Evolutionary conservation across 2,888 invertebrate species (phyloP).

Genomic region (Himalopsyche kuldschensis): DNA sequence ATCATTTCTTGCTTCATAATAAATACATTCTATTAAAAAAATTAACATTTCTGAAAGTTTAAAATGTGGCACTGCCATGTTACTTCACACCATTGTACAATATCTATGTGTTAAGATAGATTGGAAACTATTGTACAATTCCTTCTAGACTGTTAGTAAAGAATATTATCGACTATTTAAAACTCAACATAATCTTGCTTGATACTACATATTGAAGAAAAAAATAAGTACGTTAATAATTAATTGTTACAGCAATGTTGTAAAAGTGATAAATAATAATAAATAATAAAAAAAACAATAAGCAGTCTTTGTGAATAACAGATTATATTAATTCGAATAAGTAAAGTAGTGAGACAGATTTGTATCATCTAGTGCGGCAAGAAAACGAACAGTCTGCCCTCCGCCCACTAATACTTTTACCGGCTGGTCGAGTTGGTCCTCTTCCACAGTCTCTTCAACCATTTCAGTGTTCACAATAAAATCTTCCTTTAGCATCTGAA

Average conservation of each 20-base stretch:
- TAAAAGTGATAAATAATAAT: background rate
- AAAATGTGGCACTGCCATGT: no score
- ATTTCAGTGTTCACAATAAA: constrained; percentile 21
- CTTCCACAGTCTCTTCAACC: constrained; percentile 7
- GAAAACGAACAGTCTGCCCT: constrained; percentile 31
- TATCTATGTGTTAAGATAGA: no score
- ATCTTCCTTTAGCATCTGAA: constrained; percentile 27
- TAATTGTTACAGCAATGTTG: background rate
- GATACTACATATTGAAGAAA: background rate
- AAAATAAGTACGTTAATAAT: background rate
- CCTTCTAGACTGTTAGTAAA: no score
- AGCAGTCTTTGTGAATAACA: background rate
- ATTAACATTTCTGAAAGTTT: no score
- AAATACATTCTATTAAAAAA: no score
- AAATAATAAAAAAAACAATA: background rate
- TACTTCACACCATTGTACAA: no score
- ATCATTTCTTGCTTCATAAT: no score
- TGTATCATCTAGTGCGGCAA: constrained; percentile 31
- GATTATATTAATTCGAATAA: background rate
- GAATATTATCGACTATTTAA: no score
- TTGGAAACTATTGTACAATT: no score
- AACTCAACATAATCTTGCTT: no score
- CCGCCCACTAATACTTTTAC: constrained; percentile 23
- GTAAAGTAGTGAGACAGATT: constrained; percentile 13
- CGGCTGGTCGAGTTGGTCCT: constrained; percentile 15